These are phyloP conservation scores for Aphis gossypii DNA, from an alignment of 1,140 invertebrate species.

Conservation along the genomic window DNA sequence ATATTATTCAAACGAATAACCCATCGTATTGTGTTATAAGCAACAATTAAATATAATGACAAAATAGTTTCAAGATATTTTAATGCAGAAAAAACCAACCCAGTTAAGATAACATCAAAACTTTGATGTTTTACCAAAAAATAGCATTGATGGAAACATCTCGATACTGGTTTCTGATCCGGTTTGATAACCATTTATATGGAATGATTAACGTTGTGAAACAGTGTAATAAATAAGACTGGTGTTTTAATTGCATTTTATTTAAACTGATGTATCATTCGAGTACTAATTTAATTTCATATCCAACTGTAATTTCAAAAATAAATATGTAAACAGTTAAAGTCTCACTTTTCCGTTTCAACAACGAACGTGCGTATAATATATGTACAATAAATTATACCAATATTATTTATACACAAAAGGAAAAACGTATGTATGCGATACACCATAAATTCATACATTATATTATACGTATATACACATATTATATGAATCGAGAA, in stretches of 20 bases:
- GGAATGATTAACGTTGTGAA: background rate
- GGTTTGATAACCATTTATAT: slow-evolving; percentile 2
- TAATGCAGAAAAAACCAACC: background rate
- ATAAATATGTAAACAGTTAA: background rate
- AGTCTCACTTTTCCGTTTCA: background rate
- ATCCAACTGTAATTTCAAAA: background rate
- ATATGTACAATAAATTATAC: background rate
- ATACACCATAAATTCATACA: slow-evolving; percentile 14
- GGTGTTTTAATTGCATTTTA: slow-evolving; percentile 34
- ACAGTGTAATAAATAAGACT: background rate
- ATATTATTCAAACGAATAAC: background rate
- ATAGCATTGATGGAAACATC: background rate
- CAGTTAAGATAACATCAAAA: background rate
- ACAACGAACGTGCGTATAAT: no score
- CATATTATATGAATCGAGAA: background rate
- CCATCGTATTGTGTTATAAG: background rate
- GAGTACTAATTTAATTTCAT: slow-evolving; percentile 22
- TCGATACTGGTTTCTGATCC: slow-evolving; percentile 40
- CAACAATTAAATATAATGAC: background rate
- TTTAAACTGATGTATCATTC: background rate
- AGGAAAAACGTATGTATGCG: background rate
- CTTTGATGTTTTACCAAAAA: slow-evolving; percentile 28
- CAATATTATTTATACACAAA: background rate
- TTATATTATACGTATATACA: background rate
- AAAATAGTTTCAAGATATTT: background rate